phyloP scores from a whole-genome alignment of 2,797 vertebrate genomes.

The Ptychobarbus kaznakovi region DNA sequence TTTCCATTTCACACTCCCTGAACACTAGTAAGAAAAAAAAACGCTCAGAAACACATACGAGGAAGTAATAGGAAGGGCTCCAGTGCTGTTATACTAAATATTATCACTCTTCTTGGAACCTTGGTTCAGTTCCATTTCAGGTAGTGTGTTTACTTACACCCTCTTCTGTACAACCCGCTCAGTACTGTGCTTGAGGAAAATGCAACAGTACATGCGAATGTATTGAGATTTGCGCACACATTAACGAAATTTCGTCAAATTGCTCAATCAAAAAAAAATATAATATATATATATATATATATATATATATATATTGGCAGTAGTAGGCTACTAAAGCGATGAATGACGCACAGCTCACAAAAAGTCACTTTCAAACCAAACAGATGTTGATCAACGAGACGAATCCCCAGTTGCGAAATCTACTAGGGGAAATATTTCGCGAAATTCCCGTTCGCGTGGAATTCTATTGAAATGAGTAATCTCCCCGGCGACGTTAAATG shows the following conservation, averaged over 20 bases:
- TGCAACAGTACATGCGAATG: neutral
- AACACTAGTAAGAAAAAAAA: neutral
- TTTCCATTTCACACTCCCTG: neutral
- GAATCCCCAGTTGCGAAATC: neutral
- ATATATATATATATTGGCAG: neutral
- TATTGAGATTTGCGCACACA: neutral
- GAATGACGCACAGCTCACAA: neutral
- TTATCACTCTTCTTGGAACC: neutral
- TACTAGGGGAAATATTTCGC: neutral
- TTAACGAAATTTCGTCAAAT: neutral
- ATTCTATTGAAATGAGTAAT: neutral
- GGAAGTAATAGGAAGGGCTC: neutral
- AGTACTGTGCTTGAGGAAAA: neutral
- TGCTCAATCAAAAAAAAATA: no score
- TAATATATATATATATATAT: neutral
- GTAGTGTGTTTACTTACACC: neutral
- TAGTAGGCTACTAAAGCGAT: neutral
- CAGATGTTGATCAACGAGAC: neutral
- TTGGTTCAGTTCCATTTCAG: neutral
- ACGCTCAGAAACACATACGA: neutral
- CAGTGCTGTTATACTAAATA: conserved; percentile 12
- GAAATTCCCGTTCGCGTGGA: neutral
- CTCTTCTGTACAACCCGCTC: no score
- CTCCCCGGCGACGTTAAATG: neutral
- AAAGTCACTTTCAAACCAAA: neutral